Evolutionary conservation across 2,113 vertebrate genomes (phyloP).

Genomic region (Pavo muticus): DNA sequence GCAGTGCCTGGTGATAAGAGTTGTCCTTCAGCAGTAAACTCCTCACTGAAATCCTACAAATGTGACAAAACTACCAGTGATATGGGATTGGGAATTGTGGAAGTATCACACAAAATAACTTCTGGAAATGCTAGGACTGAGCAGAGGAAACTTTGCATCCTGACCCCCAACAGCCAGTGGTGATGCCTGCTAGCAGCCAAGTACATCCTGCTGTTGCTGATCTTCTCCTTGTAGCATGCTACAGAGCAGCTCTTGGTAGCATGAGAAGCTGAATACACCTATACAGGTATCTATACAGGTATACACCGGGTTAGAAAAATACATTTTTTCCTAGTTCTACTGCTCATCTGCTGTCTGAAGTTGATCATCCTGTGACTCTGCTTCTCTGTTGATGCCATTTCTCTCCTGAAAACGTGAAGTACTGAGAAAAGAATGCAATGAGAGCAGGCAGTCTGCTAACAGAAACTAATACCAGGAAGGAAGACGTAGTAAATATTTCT

Average conservation of each 20-base stretch:
- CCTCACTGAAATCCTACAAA: neutral
- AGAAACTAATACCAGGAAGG: neutral
- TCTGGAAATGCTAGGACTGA: neutral
- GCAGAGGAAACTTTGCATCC: neutral
- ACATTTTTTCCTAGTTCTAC: neutral
- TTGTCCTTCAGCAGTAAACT: neutral
- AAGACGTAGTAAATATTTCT: neutral
- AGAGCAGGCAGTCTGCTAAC: neutral
- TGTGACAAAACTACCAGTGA: neutral
- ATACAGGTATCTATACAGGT: neutral
- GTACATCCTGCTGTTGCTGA: neutral
- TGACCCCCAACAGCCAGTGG: rapidly evolving
- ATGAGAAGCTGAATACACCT: neutral
- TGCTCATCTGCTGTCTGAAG: neutral
- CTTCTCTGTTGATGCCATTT: neutral
- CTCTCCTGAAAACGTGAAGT: neutral
- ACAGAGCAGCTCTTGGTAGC: neutral
- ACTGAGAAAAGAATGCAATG: neutral
- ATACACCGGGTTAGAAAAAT: neutral
- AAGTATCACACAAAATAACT: neutral
- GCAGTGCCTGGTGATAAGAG: neutral
- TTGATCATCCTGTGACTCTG: neutral
- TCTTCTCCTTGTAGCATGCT: neutral
- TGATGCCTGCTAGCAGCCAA: neutral
- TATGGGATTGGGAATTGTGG: neutral